phyloP scores from a whole-genome alignment of 2,888 invertebrate species.

The Elegia similella region DNA sequence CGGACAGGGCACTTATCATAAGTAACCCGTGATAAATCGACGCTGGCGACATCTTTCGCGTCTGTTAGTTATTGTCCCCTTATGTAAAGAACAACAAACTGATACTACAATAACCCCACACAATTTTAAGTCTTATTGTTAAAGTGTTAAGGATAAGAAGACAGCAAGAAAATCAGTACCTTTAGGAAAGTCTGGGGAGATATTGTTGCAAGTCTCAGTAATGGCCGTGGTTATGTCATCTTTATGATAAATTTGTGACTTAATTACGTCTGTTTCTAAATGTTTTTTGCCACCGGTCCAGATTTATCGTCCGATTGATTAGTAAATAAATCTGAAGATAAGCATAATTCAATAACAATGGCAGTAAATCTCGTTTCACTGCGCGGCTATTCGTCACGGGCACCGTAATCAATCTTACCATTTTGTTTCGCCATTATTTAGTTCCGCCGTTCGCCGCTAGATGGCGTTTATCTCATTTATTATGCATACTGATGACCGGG shows the following conservation, averaged over 20 bases:
- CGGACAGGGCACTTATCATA: slow-evolving; percentile 76
- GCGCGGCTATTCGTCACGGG: slow-evolving; percentile 45
- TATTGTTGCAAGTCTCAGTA: slow-evolving; percentile 51
- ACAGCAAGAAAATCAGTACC: slow-evolving; percentile 31
- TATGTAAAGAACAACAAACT: slow-evolving; percentile 46
- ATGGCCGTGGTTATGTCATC: slow-evolving; percentile 58
- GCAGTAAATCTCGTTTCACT: slow-evolving; percentile 29
- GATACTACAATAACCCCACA: slow-evolving; percentile 4
- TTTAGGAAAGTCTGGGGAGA: slow-evolving; percentile 46
- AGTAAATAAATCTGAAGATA: slow-evolving; percentile 16
- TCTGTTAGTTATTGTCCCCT: slow-evolving; percentile 74
- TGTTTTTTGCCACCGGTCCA: slow-evolving; percentile 30
- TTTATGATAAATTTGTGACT: slow-evolving; percentile 65
- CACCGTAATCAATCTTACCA: slow-evolving; percentile 55
- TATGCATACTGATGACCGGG: slow-evolving; percentile 90
- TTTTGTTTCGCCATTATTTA: slow-evolving; percentile 47
- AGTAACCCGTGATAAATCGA: slow-evolving; percentile 74
- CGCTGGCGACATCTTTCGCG: slow-evolving; percentile 63
- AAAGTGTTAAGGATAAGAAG: slow-evolving; percentile 10
- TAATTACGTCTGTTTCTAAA: slow-evolving; percentile 59
- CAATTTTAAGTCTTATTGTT: slow-evolving; percentile 23
- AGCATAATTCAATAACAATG: slow-evolving; percentile 30
- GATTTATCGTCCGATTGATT: slow-evolving; percentile 17
- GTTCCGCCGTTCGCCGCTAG: slow-evolving; percentile 63
- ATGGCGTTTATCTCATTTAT: slow-evolving; percentile 83